Base-by-base conservation (phyloP, 2,797 vertebrate genomes). In the Petrocephalus schoutedeni region DNA sequence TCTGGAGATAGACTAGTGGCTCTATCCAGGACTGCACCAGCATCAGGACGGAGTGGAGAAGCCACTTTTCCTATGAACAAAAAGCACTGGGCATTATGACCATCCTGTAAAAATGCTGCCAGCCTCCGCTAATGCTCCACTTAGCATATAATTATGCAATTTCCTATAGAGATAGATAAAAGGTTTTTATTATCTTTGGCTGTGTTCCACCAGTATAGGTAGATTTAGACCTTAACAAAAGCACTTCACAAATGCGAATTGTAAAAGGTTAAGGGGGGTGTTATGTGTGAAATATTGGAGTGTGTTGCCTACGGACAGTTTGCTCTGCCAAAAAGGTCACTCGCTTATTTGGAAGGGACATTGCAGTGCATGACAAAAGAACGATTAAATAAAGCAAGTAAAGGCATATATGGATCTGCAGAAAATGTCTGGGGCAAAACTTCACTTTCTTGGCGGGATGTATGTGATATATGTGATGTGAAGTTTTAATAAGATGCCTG, bases 21-120 rank as follows among this genome's bases (percentile, higher is more conserved):
- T 95, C 94, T 0, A 94, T 92, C 95, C 95, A 96, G 0, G 94
- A 94, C 92, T 95, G 95, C n/a, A 95, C 92, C 90, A 95, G 91
- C 91, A 95, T 93, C 88, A 96, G 89, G 57, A 95, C 94, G 0
- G 94, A 95, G 88, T 95, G 94, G 36, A 96, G 94, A 87, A 96
- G 88, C 95, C 94, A 95, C 89, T 92, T 94, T 89, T 96, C 95
- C 95, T 96, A 90, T 56, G 90, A 12, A 12, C 7, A 21, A 88
- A 71, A 87, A 45, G 41, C 12, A 16, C 12, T n/a, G 5, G 54
- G 32, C 12, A 59, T 82, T 21, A 49, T 53, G 14, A 12, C 7
- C 21, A 87, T 51, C 41, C 49, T n/a, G 16, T 32, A 51, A 71
- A 53, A 71, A 53, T 7, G 14, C 45, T 2, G 41, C 56, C 23